Base-by-base conservation (phyloP, 2,888 invertebrate genomes). In the Atethmia centrago region DNA sequence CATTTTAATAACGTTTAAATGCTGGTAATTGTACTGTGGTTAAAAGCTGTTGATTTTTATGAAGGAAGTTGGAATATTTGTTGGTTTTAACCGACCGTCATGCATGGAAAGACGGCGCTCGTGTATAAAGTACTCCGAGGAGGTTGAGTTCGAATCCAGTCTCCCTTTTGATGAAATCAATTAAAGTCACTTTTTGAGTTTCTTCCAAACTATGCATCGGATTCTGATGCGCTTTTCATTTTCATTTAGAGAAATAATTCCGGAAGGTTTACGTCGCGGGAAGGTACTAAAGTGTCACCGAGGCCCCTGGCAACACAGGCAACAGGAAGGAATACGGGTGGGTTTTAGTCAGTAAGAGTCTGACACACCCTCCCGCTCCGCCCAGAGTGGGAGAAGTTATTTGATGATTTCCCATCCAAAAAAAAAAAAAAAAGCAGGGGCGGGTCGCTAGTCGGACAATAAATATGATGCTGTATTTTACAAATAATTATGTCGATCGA, bases 1-100 rank as follows among this genome's bases (percentile, higher is more conserved):
- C 74, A 69, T 78, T 85, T 86, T 87, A 85, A 87, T 83, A 71
- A 79, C 74, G 72, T 83, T 82, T 75, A 87, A 87, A 80, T 77
- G 75, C 55, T 62, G 42, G 58, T 70, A 74, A 79, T 80, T 73
- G 16, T 76, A 19, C 4, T 45, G 61, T 25, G 56, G 40, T 66
- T 59, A 64, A 64, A 56, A 16, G 10, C 19, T 62, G 56, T 21
- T n/a, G 55, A 47, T 45, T 31, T 71, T 82, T 72, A 49, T 16
- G 9, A 9, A 47, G 40, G 53, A 40, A 51, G 9, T 75, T 19
- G 14, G 8, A 51, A 10, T 25, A 28, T 58, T 77, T 56, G 12
- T 8, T 42, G n/a, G 16, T 21, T 61, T 71, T 42, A 61, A 53
- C 31, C n/a, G 25, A 42, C 14, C 21, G 21, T 19, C 28, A 21